Conservation (phyloP, 2,797 vertebrate species). For the Chaetophractus vellerosus region DNA sequence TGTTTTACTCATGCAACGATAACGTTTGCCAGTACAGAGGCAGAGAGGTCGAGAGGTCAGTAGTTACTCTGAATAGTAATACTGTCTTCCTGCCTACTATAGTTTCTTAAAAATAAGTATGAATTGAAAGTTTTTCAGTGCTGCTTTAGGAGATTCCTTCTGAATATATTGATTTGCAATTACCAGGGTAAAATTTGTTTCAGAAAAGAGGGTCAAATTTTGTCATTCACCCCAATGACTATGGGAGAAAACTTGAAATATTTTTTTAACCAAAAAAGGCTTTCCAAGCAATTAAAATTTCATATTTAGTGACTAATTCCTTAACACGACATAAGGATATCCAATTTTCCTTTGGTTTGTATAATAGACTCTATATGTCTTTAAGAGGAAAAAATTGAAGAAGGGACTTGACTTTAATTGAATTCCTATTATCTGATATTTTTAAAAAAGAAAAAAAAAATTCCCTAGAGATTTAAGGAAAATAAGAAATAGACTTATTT, state of each 20-base stretch:
- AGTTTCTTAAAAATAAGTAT: constrained; percentile 70
- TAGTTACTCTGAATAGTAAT: constrained; percentile 75
- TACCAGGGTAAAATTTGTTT: constrained; percentile 37
- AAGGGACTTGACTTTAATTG: constrained; percentile 25
- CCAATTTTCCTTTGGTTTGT: constrained; percentile 44
- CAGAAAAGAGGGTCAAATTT: not conserved
- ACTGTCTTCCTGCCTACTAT: constrained; percentile 74
- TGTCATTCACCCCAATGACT: not conserved
- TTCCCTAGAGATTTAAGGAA: constrained; percentile 8
- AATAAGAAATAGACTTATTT: constrained; percentile 6
- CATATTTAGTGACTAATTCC: not conserved
- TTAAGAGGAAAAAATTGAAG: constrained; percentile 15
- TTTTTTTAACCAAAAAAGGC: constrained; percentile 14
- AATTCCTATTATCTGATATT: constrained; percentile 40
- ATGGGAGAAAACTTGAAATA: not conserved
- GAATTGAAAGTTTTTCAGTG: constrained; percentile 70
- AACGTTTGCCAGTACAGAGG: constrained; percentile 51
- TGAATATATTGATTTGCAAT: not conserved
- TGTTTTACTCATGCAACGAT: constrained; percentile 67
- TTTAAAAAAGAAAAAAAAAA: not conserved
- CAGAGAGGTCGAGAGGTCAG: constrained; percentile 62
- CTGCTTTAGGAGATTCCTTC: not conserved
- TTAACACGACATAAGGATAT: not conserved
- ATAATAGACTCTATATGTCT: not conserved
- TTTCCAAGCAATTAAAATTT: constrained; percentile 50